Evolutionary conservation across 92 coral and sea anemone genomes (phyloP).

Genomic region (Chrysogorgia sp.): DNA sequence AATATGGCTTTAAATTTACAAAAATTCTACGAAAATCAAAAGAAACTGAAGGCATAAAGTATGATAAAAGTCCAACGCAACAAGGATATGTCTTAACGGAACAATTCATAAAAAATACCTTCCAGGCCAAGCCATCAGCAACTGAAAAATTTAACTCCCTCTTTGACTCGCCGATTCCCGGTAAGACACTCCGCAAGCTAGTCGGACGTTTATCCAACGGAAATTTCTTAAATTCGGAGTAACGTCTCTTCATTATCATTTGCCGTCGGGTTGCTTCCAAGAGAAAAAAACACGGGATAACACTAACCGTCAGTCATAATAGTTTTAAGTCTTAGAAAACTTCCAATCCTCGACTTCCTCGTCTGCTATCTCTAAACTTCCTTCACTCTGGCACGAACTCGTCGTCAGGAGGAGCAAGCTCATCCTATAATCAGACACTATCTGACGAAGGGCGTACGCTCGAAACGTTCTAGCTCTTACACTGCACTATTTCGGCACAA

Average conservation of each 20-base stretch:
- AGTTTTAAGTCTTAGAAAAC: too few relatives aligned
- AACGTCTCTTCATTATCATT: constrained; percentile 76
- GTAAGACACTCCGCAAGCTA: constrained; percentile 67
- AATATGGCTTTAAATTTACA: too few relatives aligned
- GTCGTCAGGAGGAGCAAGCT: too few relatives aligned
- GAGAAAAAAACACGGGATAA: background rate
- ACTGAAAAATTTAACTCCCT: constrained; percentile 81
- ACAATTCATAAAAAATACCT: constrained; percentile 48
- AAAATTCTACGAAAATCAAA: too few relatives aligned
- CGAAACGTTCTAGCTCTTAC: too few relatives aligned
- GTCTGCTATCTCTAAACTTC: too few relatives aligned
- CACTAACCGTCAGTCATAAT: background rate
- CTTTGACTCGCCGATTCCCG: constrained; percentile 78
- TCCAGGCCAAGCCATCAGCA: constrained; percentile 93
- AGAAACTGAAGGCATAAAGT: too few relatives aligned
- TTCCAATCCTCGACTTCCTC: too few relatives aligned
- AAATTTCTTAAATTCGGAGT: constrained; percentile 80
- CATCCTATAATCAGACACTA: too few relatives aligned
- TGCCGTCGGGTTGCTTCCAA: constrained; percentile 84
- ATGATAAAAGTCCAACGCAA: too few relatives aligned
- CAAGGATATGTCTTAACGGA: background rate
- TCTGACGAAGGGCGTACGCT: too few relatives aligned
- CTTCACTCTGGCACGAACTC: too few relatives aligned
- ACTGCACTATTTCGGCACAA: background rate
- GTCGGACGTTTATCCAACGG: constrained; percentile 73